Conservation (phyloP, 2,888 invertebrate genomes). For the Cinara cedri region DNA sequence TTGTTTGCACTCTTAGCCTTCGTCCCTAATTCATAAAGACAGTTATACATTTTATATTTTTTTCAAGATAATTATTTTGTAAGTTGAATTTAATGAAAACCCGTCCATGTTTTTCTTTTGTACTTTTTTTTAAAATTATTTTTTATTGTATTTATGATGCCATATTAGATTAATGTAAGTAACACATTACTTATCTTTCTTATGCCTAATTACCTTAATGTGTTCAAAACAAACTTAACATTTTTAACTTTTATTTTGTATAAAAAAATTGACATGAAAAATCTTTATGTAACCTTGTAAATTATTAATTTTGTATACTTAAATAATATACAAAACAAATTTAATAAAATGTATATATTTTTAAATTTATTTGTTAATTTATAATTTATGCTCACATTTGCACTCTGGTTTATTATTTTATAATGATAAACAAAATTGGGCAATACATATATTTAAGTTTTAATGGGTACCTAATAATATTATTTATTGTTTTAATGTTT, state of each 20-base stretch:
- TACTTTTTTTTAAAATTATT: conserved; percentile 52
- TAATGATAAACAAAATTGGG: conserved; percentile 53
- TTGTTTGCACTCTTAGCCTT: conserved; percentile 57
- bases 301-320: conserved; percentile 56
- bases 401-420: conserved; percentile 55
- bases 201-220: conserved; percentile 44
- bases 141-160: conserved; percentile 56
- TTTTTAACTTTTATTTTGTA: conserved; percentile 53
- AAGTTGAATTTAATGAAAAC: conserved; percentile 49
- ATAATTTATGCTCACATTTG: conserved; percentile 56
- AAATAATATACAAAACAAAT: conserved; percentile 46
- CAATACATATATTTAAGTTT: conserved; percentile 46
- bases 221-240: conserved; percentile 43
- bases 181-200: conserved; percentile 50
- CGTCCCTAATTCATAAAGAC: conserved; percentile 48
- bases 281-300: conserved; percentile 49
- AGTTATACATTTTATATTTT: conserved; percentile 44
- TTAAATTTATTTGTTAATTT: conserved; percentile 51
- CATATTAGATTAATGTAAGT: conserved; percentile 55
- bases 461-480: conserved; percentile 33
- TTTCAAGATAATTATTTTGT: conserved; percentile 55
- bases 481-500: conserved; percentile 39
- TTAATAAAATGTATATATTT: conserved; percentile 53
- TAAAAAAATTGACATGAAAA: conserved; percentile 56
- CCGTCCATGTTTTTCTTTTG: conserved; percentile 56